Evolutionary conservation across 35 echinoderm and acorn worm species (phyloP), one percentile per base, ranked within the genome.

Genomic region (Apostichopus californicus): DNA sequence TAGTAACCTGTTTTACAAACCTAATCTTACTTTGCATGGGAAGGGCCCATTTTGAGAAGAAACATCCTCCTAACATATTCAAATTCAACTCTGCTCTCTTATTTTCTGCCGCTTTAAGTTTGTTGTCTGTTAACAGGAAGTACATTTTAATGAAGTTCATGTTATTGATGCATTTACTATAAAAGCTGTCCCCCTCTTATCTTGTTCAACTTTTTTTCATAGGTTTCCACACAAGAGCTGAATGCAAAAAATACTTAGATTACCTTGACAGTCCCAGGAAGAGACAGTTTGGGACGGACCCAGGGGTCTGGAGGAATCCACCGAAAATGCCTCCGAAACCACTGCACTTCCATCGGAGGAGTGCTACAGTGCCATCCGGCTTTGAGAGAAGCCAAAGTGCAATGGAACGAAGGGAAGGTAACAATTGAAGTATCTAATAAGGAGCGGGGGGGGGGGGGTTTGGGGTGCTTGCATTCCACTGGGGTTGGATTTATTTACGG

Each of bases 241-340:
- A 96, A 78, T 93, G 87, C 56, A 65, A 99, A 18, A 79, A 90
- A 15, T 99, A 99, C 65, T 90, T 93, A 5, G 92, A 95, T 24
- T 99, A 99, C 68, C 64, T 96, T 5, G 72, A 83, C 60, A 84
- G 88, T 6, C 17, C 95, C 6, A 64, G 97, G 18, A 96, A 96
- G 63, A 79, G 56, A 17, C 95, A 96, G 78, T 99, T 93, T 89
- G 91, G 92, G 21, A 77, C 93, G 18, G 97, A 99, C 59, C 95
- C 97, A 77, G 95, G 78, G 65, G 92, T 99, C 9, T 99, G 97
- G 95, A 71, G 93, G 72, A 80, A 94, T 11, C 97, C 97, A 58
- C 97, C 97, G 25, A 96, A 94, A 81, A 93, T 96, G 53, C 88
- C 91, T 5, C 90, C 92, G 8, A 90, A 83, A 91, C 93, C 80